phyloP scores from a whole-genome alignment of 2,797 vertebrate genomes.

The Pseudochaenichthys georgianus region DNA sequence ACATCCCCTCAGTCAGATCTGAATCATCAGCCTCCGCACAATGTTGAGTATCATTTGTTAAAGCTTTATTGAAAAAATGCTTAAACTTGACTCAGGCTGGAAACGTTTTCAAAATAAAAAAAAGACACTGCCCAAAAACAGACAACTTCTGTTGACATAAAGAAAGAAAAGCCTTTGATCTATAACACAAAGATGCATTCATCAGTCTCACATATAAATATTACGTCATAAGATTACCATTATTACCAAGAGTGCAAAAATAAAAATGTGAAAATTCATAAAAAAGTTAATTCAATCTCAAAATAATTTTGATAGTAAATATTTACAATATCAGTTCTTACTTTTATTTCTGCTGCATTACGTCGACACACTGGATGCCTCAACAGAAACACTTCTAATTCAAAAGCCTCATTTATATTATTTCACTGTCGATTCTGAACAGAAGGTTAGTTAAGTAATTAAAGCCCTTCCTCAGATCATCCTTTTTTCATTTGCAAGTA shows the following conservation, averaged over 20 bases:
- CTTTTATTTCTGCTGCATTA: constrained; percentile 1
- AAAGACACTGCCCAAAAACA: constrained; percentile 17
- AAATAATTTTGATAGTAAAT: not conserved
- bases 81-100: not conserved
- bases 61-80: constrained; percentile 53
- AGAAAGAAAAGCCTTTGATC: constrained; percentile 36
- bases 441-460: not conserved
- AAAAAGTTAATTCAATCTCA: constrained; percentile 12
- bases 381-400: not conserved
- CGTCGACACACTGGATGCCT: not conserved
- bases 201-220: constrained; percentile 28
- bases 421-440: not conserved
- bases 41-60: constrained; percentile 13
- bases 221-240: not conserved
- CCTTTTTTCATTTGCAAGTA: not conserved
- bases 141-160: not conserved
- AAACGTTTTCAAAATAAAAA: constrained; percentile 3
- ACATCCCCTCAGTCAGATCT: constrained; percentile 1
- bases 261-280: constrained; percentile 3
- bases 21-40: constrained; percentile 15
- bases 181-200: constrained; percentile 34
- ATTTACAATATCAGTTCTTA: not conserved
- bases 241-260: not conserved
- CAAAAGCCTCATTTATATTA: not conserved
- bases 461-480: not conserved